Evolutionary conservation across 2,113 vertebrate species (phyloP).

Genomic region (Lasiurus borealis): DNA sequence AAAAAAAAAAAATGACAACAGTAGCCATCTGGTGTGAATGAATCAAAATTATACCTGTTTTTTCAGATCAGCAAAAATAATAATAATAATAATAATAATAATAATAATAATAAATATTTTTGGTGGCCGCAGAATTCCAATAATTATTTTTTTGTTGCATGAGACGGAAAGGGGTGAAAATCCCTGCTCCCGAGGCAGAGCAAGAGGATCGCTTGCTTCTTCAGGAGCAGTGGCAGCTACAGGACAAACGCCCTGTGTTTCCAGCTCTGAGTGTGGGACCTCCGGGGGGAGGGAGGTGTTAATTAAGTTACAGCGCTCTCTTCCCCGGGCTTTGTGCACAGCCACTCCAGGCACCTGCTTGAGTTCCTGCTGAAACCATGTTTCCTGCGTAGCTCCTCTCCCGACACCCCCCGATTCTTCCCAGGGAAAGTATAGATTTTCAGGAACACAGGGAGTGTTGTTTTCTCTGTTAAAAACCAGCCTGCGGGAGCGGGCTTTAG

Average conservation of each 20-base stretch:
- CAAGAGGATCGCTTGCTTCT: not conserved
- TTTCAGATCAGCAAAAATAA: not conserved
- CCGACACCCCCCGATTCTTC: constrained; percentile 69
- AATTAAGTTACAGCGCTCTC: constrained; percentile 16
- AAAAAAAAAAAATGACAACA: not conserved
- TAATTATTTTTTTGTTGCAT: not conserved
- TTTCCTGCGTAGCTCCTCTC: constrained; percentile 21
- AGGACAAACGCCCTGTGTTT: not conserved
- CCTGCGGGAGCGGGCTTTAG: constrained; percentile 81
- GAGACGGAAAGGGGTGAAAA: not conserved
- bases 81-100: no score
- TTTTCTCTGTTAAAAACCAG: constrained; percentile 82
- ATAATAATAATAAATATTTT: no score
- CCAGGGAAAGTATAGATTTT: constrained; percentile 84
- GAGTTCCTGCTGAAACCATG: constrained; percentile 53
- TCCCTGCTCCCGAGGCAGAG: not conserved
- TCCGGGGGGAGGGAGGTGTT: not conserved
- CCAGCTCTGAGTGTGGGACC: rapidly evolving
- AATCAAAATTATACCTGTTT: not conserved
- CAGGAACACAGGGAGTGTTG: constrained; percentile 85
- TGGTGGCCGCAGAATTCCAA: not conserved
- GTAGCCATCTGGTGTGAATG: not conserved
- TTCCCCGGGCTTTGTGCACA: not conserved
- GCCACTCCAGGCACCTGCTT: constrained; percentile 58
- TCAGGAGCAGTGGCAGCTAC: not conserved